Percentiles rank a stretch among this genome's conserved stretches.
These are phyloP conservation scores for Scaptomyza reducta DNA, from an alignment of 2,888 invertebrate genomes.

Conservation along the genomic window DNA sequence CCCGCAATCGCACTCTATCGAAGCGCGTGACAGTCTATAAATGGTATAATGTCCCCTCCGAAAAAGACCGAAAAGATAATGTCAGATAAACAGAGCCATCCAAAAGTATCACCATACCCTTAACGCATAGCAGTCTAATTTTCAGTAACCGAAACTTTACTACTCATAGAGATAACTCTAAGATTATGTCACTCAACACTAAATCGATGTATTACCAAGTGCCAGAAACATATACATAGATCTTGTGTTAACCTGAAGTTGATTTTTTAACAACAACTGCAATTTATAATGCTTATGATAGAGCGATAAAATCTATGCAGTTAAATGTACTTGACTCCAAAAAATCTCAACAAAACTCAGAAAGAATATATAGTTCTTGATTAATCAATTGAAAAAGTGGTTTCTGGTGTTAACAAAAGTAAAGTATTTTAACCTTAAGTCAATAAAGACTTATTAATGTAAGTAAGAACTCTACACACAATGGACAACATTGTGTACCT, in stretches of 20 bases:
- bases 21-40: slow-evolving; percentile 59
- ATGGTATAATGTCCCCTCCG: slow-evolving; percentile 31
- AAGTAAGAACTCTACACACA: neutral
- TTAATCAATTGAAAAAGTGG: no score
- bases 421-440: neutral
- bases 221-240: neutral
- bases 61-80: slow-evolving; percentile 33
- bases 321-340: no score
- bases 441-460: neutral
- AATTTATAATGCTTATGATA: neutral
- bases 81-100: slow-evolving; percentile 14
- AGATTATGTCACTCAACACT: neutral
- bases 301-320: neutral
- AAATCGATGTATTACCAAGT: slow-evolving; percentile 16
- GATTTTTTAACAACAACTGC: no score
- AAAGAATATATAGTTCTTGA: no score
- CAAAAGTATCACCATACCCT: neutral
- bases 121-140: slow-evolving; percentile 12
- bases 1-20: slow-evolving; percentile 32
- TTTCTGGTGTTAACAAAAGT: no score
- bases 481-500: slow-evolving; percentile 17
- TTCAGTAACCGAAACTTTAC: slow-evolving; percentile 6
- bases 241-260: slow-evolving; percentile 1
- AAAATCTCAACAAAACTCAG: no score
- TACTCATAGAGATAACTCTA: neutral